Conservation (phyloP, 2,113 vertebrate species). For the Cyphomyrus discorhynchus region DNA sequence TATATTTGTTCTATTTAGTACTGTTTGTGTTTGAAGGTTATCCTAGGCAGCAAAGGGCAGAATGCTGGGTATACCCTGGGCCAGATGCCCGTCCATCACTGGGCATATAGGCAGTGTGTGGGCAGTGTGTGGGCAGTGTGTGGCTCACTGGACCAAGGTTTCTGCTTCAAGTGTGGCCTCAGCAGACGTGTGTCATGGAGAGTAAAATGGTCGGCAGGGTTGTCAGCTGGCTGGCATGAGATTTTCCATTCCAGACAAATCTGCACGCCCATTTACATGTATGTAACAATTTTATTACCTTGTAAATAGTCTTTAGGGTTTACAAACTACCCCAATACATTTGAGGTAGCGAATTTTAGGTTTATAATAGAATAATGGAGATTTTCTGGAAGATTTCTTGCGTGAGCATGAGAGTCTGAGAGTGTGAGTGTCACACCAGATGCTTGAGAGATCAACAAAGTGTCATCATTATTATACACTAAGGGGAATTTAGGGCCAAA, state of each 20-base stretch:
- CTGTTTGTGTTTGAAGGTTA: neutral
- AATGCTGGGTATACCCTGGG: neutral
- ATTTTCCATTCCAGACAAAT: too few relatives aligned
- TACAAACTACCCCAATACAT: too few relatives aligned
- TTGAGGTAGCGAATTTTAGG: too few relatives aligned
- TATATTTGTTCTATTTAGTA: neutral
- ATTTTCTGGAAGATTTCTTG: too few relatives aligned
- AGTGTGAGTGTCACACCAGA: too few relatives aligned
- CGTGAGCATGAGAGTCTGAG: too few relatives aligned
- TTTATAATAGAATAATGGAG: too few relatives aligned
- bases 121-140: too few relatives aligned
- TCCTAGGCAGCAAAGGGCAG: neutral
- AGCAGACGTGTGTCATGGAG: neutral
- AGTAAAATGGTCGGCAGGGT: neutral
- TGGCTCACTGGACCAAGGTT: neutral
- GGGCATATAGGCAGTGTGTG: neutral
- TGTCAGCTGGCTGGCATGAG: too few relatives aligned
- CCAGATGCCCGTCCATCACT: neutral
- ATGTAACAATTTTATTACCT: too few relatives aligned
- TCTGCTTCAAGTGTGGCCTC: neutral
- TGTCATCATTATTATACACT: neutral
- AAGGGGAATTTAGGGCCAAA: neutral
- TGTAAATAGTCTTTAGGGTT: too few relatives aligned
- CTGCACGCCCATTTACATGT: too few relatives aligned
- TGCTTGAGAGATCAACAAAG: neutral